A percentile compares a stretch with the other conserved stretches of the same genome.
phyloP scores from a whole-genome alignment of 1,140 invertebrate species.

The Maconellicoccus hirsutus region DNA sequence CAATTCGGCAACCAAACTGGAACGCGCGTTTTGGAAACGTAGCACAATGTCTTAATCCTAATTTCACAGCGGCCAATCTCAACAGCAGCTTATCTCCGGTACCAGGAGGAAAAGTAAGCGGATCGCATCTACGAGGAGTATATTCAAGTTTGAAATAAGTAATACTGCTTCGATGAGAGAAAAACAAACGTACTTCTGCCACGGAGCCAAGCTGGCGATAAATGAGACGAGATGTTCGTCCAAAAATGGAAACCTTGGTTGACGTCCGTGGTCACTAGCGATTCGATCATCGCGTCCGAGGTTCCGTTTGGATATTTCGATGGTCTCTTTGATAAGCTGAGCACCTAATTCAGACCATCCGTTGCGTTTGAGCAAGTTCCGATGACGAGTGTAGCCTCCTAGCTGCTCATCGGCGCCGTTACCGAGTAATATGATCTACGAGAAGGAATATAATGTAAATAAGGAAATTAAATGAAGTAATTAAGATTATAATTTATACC shows the following conservation, averaged over 20 bases:
- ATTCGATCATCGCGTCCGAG: constrained; percentile 87
- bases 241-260: constrained; percentile 80
- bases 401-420: constrained; percentile 96
- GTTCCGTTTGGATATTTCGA: constrained; percentile 79
- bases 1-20: constrained; percentile 95
- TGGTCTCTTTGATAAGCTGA: constrained; percentile 66
- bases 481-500: constrained; percentile 45
- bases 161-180: neutral
- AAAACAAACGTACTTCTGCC: constrained; percentile 51
- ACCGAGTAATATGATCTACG: constrained; percentile 69
- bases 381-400: constrained; percentile 83
- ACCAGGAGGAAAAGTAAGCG: constrained; percentile 41
- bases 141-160: neutral
- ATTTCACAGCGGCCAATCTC: constrained; percentile 56
- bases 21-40: constrained; percentile 79
- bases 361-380: constrained; percentile 51
- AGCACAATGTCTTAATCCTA: constrained; percentile 55
- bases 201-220: constrained; percentile 54
- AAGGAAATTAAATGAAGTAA: too few species aligned
- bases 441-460: too few species aligned
- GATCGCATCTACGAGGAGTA: constrained; percentile 23
- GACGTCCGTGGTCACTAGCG: constrained; percentile 62
- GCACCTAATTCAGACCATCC: constrained; percentile 53
- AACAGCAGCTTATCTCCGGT: constrained; percentile 90
- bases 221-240: constrained; percentile 79